phyloP scores from a whole-genome alignment of 2,113 vertebrate species.

The Setophaga coronata region DNA sequence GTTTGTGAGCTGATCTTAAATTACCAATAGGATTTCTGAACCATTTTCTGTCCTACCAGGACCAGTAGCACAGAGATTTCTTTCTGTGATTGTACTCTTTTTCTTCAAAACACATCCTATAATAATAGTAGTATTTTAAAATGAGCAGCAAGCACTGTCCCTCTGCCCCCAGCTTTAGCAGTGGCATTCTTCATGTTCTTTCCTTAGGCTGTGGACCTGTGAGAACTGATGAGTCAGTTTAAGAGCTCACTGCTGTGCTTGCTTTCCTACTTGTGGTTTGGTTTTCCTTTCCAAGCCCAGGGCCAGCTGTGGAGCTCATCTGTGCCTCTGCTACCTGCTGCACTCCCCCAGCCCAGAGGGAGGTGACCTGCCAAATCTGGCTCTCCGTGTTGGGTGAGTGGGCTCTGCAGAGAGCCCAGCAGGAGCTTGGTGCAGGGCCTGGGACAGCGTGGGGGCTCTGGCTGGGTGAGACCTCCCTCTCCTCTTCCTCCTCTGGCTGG shows the following conservation, averaged over 20 bases:
- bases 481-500: neutral
- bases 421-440: neutral
- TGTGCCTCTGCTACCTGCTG: neutral
- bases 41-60: neutral
- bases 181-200: neutral
- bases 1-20: neutral
- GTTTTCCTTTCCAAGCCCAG: neutral
- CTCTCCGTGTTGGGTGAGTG: neutral
- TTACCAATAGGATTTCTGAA: neutral
- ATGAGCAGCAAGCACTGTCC: neutral
- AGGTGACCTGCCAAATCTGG: neutral
- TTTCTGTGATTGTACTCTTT: neutral
- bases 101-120: neutral
- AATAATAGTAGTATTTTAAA: neutral
- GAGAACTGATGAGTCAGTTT: neutral
- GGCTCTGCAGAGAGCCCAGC: neutral
- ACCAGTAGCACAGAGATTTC: neutral
- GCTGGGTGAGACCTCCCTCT: neutral
- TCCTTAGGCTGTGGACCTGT: neutral
- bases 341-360: neutral
- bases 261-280: neutral
- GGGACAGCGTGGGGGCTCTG: fast-evolving
- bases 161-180: neutral
- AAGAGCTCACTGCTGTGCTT: neutral
- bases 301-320: neutral